Base-by-base conservation (phyloP, 92 coral and sea anemone species). In the Phenganax subtilis region DNA sequence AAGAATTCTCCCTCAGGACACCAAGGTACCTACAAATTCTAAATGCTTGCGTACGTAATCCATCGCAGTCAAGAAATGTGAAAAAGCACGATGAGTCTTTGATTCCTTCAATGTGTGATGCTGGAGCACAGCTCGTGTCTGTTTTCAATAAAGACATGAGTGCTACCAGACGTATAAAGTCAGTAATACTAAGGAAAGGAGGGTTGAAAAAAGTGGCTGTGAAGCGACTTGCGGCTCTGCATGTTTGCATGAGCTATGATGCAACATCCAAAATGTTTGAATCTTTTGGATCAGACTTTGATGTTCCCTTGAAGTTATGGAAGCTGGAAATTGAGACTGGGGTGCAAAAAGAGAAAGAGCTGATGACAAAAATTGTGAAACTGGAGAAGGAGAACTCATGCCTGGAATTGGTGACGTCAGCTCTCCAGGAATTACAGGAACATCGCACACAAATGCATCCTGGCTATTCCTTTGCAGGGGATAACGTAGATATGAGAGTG, bases 381-480 rank as follows among this genome's bases (percentile, higher is more conserved):
- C n/a, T 25, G 27, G 65, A 59, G 27, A 25, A 14, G 27, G 65
- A 14, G 7, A 59, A 59, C n/a, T 14, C 16, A 14, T 14, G n/a
- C 7, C 65, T 14, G 65, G n/a, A 14, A 14, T 37, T 37, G 47
- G 27, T 59, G 16, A 59, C 2, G 65, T 1, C 16, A 14, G 16
- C n/a, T 59, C 3, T 14, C 3, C 1, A 14, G 10, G 87, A 83
- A 17, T 51, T 83, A 15, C 30, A 56, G 12, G 16, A n/a, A 14
- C 88, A 75, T 70, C 65, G 86, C 67, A 20, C 65, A 65, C 54
- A 8, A 27, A 88, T 88, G 90, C 88, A 88, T 16, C 86, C 88
- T 57, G 88, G 90, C 0, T 88, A 88, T 55, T 85, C 90, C 15
- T 88, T 88, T 16, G 81, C 90, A 57, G 88, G 90, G 14, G 90